phyloP scores from a whole-genome alignment of 2,113 vertebrate species.

The Lepus timidus region DNA sequence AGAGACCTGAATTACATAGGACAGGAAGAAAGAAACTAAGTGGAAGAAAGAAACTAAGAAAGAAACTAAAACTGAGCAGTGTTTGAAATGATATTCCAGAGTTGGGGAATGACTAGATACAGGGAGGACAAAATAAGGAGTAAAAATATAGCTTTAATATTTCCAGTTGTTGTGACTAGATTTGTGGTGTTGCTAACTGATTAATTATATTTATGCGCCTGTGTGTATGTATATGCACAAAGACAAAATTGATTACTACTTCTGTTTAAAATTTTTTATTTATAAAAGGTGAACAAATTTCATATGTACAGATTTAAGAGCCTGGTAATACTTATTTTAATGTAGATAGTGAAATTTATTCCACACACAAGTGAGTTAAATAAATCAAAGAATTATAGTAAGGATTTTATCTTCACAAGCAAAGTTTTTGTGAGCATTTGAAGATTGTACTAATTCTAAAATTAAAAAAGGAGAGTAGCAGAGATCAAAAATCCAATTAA shows the following conservation, averaged over 20 bases:
- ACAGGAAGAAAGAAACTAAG: no score
- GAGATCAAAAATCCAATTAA: conserved; percentile 41
- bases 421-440: neutral
- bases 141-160: neutral
- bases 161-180: neutral
- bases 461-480: conserved; percentile 53
- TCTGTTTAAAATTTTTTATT: neutral
- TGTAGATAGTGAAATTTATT: neutral
- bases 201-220: neutral
- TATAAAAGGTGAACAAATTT: no score
- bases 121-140: neutral
- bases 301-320: no score
- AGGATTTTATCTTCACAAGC: conserved; percentile 6
- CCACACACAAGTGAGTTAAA: neutral
- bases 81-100: conserved; percentile 25
- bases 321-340: neutral
- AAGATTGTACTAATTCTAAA: neutral
- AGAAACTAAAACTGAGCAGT: neutral
- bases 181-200: neutral
- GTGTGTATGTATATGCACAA: neutral
- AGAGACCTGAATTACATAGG: no score
- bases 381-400: neutral
- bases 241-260: neutral
- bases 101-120: neutral
- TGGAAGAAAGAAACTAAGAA: no score